phyloP scores from a whole-genome alignment of 35 echinoderm and acorn worm genomes.

The Amphiura filiformis region DNA sequence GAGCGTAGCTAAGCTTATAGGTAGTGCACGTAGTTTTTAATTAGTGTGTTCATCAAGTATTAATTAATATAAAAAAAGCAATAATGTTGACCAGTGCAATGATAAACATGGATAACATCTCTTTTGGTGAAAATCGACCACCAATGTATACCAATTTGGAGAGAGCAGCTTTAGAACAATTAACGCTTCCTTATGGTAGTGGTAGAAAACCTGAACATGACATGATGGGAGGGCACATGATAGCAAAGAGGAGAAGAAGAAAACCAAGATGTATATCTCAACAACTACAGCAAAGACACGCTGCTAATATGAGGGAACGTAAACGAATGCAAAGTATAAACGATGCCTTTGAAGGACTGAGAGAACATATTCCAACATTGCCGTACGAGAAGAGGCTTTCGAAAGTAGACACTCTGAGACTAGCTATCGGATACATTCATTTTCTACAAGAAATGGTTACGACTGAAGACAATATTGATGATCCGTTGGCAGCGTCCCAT shows the following conservation, averaged over 20 bases:
- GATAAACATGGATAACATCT: background rate
- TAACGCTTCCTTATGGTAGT: background rate
- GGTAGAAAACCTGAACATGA: background rate
- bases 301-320: conserved; percentile 85
- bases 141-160: background rate
- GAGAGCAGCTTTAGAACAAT: background rate
- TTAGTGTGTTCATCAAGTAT: too few species aligned
- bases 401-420: conserved; percentile 87
- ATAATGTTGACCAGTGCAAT: conserved; percentile 2
- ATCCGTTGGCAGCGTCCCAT: conserved; percentile 15
- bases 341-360: conserved; percentile 93
- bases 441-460: conserved; percentile 86
- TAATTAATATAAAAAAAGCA: too few species aligned
- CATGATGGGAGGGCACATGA: conserved; percentile 25
- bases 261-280: conserved; percentile 83
- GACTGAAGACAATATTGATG: conserved; percentile 43
- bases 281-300: conserved; percentile 82
- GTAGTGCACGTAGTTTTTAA: too few species aligned
- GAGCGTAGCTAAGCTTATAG: too few species aligned
- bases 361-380: conserved; percentile 93
- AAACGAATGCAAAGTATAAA: conserved; percentile 98
- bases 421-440: conserved; percentile 95
- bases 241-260: conserved; percentile 51
- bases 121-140: background rate
- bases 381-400: conserved; percentile 99